A percentile compares a stretch with the other conserved stretches of the same genome.
Evolutionary conservation across 2,888 invertebrate genomes (phyloP).

Genomic region (Campaea margaritaria): DNA sequence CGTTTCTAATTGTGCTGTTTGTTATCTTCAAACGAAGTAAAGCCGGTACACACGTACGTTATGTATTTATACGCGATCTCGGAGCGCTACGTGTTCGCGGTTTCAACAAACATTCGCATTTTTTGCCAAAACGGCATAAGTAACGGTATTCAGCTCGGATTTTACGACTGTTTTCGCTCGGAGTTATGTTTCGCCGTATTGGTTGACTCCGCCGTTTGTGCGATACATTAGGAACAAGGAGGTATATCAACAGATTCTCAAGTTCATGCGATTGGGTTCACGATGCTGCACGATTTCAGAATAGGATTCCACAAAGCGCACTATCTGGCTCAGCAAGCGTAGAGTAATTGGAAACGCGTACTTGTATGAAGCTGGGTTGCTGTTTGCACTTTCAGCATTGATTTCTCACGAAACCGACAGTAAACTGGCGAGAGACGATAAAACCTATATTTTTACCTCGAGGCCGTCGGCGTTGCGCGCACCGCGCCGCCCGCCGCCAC

Average conservation of each 20-base stretch:
- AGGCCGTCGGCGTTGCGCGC: too few species aligned
- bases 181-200: background rate
- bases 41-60: too few species aligned
- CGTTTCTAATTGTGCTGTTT: too few species aligned
- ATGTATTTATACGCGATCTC: too few species aligned
- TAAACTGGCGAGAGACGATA: constrained; percentile 8
- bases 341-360: background rate
- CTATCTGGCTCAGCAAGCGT: background rate
- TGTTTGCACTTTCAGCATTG: constrained; percentile 2
- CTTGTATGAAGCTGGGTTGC: background rate
- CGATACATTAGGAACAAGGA: background rate
- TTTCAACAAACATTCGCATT: background rate
- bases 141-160: constrained; percentile 2
- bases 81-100: background rate
- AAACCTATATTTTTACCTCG: constrained; percentile 19
- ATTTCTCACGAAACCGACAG: constrained; percentile 2
- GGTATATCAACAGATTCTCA: constrained; percentile 1
- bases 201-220: background rate
- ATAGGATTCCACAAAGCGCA: background rate
- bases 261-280: background rate
- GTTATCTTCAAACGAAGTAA: too few species aligned
- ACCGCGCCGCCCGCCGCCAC: background rate
- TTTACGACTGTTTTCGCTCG: constrained; percentile 1
- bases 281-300: background rate
- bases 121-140: background rate